phyloP scores from a whole-genome alignment of 2,113 vertebrate genomes.

The Coturnix japonica region DNA sequence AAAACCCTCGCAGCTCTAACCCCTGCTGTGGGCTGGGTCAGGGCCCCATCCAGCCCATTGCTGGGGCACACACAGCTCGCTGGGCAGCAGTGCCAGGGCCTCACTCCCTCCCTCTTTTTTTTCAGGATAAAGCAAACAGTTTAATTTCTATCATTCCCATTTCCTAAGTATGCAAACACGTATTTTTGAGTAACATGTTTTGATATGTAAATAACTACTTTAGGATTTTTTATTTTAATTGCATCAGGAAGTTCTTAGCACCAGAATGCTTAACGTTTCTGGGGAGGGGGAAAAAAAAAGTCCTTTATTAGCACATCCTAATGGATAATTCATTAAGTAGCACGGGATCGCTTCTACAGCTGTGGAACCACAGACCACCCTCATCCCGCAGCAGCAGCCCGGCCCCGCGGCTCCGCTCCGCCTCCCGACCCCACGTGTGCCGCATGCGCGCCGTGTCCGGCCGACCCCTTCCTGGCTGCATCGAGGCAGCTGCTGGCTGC shows the following conservation, averaged over 20 bases:
- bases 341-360: neutral
- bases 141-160: neutral
- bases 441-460: neutral
- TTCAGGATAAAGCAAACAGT: accelerated
- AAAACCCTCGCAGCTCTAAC: neutral
- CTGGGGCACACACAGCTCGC: no score
- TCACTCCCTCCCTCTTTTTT: neutral
- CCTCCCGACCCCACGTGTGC: neutral
- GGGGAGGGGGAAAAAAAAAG: no score
- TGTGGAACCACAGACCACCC: accelerated
- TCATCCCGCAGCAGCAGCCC: accelerated
- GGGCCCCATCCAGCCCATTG: no score
- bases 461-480: no score
- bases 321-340: neutral
- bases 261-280: neutral
- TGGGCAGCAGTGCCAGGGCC: neutral
- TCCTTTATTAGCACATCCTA: neutral
- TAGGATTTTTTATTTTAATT: neutral
- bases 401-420: accelerated
- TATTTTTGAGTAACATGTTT: neutral
- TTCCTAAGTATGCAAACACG: neutral
- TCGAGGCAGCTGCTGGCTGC: accelerated
- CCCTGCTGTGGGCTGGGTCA: no score
- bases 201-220: neutral
- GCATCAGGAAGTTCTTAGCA: neutral